A percentile compares a stretch with the other conserved stretches of the same genome.
phyloP scores from a whole-genome alignment of 2,888 invertebrate genomes.

The Phasia obesa region DNA sequence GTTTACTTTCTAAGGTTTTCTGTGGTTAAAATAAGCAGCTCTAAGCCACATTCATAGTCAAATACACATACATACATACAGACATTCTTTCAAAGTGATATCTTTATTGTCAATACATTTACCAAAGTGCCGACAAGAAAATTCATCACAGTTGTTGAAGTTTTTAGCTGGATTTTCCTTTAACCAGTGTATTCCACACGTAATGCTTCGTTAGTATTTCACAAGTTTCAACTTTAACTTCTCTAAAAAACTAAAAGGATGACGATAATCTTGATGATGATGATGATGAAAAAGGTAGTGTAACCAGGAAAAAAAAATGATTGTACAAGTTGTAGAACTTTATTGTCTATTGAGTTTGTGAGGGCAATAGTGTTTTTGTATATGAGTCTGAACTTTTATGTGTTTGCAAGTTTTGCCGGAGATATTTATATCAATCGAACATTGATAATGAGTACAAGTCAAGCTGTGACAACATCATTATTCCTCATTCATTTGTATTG shows the following conservation, averaged over 20 bases:
- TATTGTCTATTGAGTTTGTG: background rate
- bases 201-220: slow-evolving; percentile 20
- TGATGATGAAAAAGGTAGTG: background rate
- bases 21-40: slow-evolving; percentile 45
- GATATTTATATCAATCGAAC: slow-evolving; percentile 2
- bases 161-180: slow-evolving; percentile 44
- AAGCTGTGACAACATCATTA: slow-evolving; percentile 11
- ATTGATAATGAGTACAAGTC: slow-evolving; percentile 40
- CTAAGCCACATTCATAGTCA: slow-evolving; percentile 9
- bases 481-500: slow-evolving; percentile 2
- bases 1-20: slow-evolving; percentile 45
- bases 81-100: slow-evolving; percentile 2
- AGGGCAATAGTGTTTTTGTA: background rate
- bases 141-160: slow-evolving; percentile 59
- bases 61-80: slow-evolving; percentile 3
- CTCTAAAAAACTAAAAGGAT: background rate
- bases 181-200: slow-evolving; percentile 4
- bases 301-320: slow-evolving; percentile 35
- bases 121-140: slow-evolving; percentile 51
- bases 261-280: background rate
- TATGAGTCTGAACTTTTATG: background rate
- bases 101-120: slow-evolving; percentile 48
- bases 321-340: slow-evolving; percentile 26
- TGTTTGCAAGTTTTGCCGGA: background rate
- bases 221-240: background rate